phyloP scores from a whole-genome alignment of 2,113 vertebrate species.

The Nannospalax galili region DNA sequence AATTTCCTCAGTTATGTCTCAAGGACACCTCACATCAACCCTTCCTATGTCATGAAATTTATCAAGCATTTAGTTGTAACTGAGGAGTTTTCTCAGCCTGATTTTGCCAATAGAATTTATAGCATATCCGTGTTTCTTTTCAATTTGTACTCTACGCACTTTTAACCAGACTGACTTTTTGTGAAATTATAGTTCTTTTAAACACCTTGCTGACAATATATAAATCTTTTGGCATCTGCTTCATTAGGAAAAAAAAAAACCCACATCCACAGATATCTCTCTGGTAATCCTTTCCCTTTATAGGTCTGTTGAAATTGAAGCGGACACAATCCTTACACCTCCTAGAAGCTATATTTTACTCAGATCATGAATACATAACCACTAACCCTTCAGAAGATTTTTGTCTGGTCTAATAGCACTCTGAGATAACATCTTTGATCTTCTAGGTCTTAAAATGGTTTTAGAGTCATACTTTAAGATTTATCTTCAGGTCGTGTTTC shows the following conservation, averaged over 20 bases:
- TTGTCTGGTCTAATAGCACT: neutral
- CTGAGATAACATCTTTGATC: neutral
- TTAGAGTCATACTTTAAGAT: neutral
- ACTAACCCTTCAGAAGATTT: neutral
- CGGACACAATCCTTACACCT: neutral
- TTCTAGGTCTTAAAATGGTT: neutral
- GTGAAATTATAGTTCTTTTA: neutral
- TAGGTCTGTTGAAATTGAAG: neutral
- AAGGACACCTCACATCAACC: neutral
- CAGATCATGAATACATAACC: neutral
- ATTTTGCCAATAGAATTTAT: neutral
- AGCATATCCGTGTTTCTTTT: neutral
- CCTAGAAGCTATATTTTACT: neutral
- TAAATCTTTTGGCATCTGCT: neutral
- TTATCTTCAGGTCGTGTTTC: neutral
- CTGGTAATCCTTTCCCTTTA: neutral
- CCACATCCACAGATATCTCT: neutral
- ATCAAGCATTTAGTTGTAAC: neutral
- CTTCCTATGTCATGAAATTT: neutral
- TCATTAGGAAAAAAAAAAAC: neutral
- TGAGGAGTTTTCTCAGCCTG: neutral
- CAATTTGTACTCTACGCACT: neutral
- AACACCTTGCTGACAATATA: neutral
- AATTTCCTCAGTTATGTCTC: neutral
- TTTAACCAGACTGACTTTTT: neutral